phyloP scores from a whole-genome alignment of 2,888 invertebrate genomes.

The Eristalis intricaria region DNA sequence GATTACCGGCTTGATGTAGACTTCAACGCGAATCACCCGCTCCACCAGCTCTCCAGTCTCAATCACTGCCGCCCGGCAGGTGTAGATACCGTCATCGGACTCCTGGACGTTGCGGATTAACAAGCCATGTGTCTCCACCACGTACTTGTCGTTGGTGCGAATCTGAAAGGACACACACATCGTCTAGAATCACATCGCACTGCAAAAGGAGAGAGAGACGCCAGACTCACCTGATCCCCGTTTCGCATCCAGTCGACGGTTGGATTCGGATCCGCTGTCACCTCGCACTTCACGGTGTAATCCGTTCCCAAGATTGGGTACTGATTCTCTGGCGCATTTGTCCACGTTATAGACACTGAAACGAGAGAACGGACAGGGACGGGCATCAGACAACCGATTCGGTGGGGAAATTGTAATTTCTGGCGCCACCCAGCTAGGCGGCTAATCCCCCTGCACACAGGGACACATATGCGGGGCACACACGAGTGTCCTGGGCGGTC shows the following conservation, averaged over 20 bases:
- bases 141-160: slow-evolving; percentile 86
- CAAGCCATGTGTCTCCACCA: slow-evolving; percentile 89
- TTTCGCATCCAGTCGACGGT: slow-evolving; percentile 93
- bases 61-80: slow-evolving; percentile 92
- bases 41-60: slow-evolving; percentile 90
- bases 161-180: slow-evolving; percentile 81
- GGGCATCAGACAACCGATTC: neutral
- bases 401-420: slow-evolving; percentile 26
- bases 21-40: slow-evolving; percentile 90
- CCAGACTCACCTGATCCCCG: slow-evolving; percentile 83
- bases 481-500: neutral
- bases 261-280: slow-evolving; percentile 91
- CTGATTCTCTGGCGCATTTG: slow-evolving; percentile 92
- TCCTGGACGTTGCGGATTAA: slow-evolving; percentile 89
- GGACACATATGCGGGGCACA: slow-evolving; percentile 40
- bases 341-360: slow-evolving; percentile 92
- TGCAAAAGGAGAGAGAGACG: neutral
- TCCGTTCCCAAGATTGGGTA: slow-evolving; percentile 89
- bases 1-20: slow-evolving; percentile 89
- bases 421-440: neutral
- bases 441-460: slow-evolving; percentile 2
- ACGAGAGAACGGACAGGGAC: slow-evolving; percentile 28
- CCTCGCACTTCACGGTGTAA: slow-evolving; percentile 91
- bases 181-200: slow-evolving; percentile 14
- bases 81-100: slow-evolving; percentile 92